These are phyloP conservation scores for Pan troglodytes DNA, from an alignment of 2,113 vertebrate genomes.

Conservation along the genomic window DNA sequence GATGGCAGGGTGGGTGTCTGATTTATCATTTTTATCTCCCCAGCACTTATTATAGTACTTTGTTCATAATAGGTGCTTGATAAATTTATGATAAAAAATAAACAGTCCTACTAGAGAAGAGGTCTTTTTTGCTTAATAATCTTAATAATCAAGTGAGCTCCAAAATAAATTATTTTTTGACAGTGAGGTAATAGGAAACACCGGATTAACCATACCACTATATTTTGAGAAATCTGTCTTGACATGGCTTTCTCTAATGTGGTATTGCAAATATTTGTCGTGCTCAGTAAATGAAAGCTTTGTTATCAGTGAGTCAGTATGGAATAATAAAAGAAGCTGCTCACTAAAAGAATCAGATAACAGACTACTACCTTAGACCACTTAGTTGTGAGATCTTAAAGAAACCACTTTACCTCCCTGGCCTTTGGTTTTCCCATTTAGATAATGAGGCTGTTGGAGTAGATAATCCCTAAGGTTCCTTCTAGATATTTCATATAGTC, in stretches of 20 bases:
- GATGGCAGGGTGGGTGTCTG: neutral
- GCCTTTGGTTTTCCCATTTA: neutral
- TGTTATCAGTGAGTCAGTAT: neutral
- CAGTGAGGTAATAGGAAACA: neutral
- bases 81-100: slow-evolving; percentile 10
- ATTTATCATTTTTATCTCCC: slow-evolving; percentile 15
- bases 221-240: neutral
- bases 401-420: neutral
- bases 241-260: neutral
- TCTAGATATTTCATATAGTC: neutral
- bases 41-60: neutral
- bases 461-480: neutral
- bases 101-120: neutral
- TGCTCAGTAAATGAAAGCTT: slow-evolving; percentile 19
- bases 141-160: slow-evolving; percentile 1
- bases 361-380: neutral
- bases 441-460: neutral
- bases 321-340: neutral
- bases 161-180: slow-evolving; percentile 5
- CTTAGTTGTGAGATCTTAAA: neutral
- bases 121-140: neutral
- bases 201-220: neutral
- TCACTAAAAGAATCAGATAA: neutral
- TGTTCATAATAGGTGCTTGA: neutral
- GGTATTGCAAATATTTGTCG: neutral